phyloP scores from a whole-genome alignment of 2,888 invertebrate genomes.

The Caenorhabditis panamensis region DNA sequence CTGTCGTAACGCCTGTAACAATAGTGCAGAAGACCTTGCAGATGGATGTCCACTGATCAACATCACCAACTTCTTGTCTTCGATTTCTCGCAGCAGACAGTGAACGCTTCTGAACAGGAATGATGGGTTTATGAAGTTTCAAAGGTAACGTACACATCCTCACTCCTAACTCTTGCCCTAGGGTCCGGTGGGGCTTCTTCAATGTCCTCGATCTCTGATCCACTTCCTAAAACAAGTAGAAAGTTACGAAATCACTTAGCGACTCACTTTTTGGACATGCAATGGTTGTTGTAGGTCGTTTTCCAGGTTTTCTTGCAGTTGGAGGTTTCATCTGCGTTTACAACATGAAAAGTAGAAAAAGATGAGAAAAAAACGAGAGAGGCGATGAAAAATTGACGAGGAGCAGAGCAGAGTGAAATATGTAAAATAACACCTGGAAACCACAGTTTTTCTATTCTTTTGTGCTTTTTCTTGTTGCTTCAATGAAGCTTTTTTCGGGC shows the following conservation, averaged over 20 bases:
- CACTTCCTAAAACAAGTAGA: slow-evolving; percentile 6
- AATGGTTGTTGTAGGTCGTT: slow-evolving; percentile 47
- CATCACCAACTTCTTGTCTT: slow-evolving; percentile 68
- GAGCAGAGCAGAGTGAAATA: slow-evolving; percentile 29
- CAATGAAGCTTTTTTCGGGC: too few species aligned
- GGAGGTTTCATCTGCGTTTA: slow-evolving; percentile 33
- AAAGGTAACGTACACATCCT: slow-evolving; percentile 28
- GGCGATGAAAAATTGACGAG: slow-evolving; percentile 36
- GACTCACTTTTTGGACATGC: slow-evolving; percentile 42
- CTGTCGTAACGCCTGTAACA: slow-evolving; percentile 77
- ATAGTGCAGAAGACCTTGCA: slow-evolving; percentile 71
- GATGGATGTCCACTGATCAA: slow-evolving; percentile 73
- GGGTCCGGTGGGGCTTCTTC: slow-evolving; percentile 63
- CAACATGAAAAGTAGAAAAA: slow-evolving; percentile 25
- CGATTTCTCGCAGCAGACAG: slow-evolving; percentile 67
- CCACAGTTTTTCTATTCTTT: slow-evolving; percentile 9
- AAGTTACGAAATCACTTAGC: background rate
- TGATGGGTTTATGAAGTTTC: background rate
- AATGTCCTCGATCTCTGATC: slow-evolving; percentile 37
- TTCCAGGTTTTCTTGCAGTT: slow-evolving; percentile 52
- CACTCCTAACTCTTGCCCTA: slow-evolving; percentile 31
- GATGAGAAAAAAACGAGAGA: slow-evolving; percentile 4
- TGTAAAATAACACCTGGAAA: slow-evolving; percentile 37
- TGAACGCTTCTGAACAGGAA: slow-evolving; percentile 36
- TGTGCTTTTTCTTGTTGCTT: slow-evolving; percentile 25